Evolutionary conservation across 2,888 invertebrate genomes (phyloP).

Genomic region (Sphaeridia pumilis): DNA sequence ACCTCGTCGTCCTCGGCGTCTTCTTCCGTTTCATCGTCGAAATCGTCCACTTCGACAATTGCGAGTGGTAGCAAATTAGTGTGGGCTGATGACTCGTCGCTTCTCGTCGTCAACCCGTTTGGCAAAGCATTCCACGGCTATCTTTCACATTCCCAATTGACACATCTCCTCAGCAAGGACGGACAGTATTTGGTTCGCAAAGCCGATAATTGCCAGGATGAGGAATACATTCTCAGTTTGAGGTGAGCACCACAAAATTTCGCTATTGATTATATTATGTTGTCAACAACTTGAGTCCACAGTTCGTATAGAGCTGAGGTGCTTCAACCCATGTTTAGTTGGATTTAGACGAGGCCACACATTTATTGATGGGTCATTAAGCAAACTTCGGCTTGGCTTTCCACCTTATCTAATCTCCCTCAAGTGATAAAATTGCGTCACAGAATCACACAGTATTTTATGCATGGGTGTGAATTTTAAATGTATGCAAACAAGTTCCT

Average conservation of each 20-base stretch:
- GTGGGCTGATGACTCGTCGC: conserved; percentile 36
- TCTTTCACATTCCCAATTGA: conserved; percentile 29
- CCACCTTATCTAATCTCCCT: too few species aligned
- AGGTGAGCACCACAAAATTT: conserved; percentile 28
- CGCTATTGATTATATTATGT: too few species aligned
- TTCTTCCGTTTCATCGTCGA: neutral
- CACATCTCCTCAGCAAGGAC: conserved; percentile 27
- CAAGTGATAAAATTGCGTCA: too few species aligned
- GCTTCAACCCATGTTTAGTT: too few species aligned
- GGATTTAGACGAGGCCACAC: too few species aligned
- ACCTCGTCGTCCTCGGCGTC: neutral
- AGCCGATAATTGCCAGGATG: conserved; percentile 18
- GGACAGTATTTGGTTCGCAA: conserved; percentile 34
- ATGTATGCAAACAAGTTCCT: too few species aligned
- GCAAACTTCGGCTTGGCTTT: too few species aligned
- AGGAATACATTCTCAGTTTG: conserved; percentile 31
- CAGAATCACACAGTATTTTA: too few species aligned
- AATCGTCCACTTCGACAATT: conserved; percentile 9
- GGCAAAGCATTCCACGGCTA: conserved; percentile 36
- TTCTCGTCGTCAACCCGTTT: conserved; percentile 45
- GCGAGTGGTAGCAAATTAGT: conserved; percentile 6
- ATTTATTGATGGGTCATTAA: too few species aligned
- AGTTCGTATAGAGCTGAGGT: too few species aligned
- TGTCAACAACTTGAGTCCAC: too few species aligned
- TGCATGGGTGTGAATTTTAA: too few species aligned